phyloP scores from a whole-genome alignment of 2,113 vertebrate genomes.

The Camelus dromedarius region DNA sequence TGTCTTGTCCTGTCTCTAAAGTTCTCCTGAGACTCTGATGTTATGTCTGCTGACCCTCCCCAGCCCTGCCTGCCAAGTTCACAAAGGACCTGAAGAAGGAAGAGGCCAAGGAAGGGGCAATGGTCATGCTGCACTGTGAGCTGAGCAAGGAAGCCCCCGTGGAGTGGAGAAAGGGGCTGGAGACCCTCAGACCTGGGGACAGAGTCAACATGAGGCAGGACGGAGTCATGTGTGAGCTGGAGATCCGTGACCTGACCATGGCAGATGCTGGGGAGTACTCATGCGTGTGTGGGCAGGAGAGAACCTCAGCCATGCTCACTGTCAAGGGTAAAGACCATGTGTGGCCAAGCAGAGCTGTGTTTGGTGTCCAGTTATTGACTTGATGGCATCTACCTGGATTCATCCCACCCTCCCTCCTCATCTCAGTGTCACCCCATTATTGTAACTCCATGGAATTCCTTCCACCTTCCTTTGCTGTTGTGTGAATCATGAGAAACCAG shows the following conservation, averaged over 20 bases:
- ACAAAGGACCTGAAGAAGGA: slow-evolving; percentile 78
- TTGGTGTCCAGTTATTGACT: background rate
- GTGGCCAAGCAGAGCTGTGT: background rate
- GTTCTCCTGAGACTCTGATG: background rate
- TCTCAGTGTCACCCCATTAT: slow-evolving; percentile 72
- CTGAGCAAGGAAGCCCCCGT: slow-evolving; percentile 89
- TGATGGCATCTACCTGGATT: fast-evolving
- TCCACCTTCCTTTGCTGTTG: background rate
- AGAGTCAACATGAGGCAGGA: slow-evolving; percentile 84
- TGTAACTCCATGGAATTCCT: background rate
- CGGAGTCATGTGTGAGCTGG: slow-evolving; percentile 75
- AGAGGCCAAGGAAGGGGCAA: slow-evolving; percentile 88
- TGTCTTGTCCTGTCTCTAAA: slow-evolving; percentile 61
- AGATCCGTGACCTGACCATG: slow-evolving; percentile 88
- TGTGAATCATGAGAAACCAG: fast-evolving
- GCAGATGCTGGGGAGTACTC: slow-evolving; percentile 92
- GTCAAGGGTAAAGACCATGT: background rate
- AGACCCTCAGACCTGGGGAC: slow-evolving; percentile 79
- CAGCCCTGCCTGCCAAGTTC: slow-evolving; percentile 86
- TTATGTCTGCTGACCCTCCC: slow-evolving; percentile 16
- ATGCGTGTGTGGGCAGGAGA: slow-evolving; percentile 90
- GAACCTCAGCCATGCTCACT: slow-evolving; percentile 85
- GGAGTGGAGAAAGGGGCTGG: slow-evolving; percentile 90
- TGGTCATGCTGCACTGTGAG: slow-evolving; percentile 87
- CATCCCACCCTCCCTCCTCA: fast-evolving